Conservation (phyloP, 2,888 invertebrate genomes). For the Dilophus febrilis region DNA sequence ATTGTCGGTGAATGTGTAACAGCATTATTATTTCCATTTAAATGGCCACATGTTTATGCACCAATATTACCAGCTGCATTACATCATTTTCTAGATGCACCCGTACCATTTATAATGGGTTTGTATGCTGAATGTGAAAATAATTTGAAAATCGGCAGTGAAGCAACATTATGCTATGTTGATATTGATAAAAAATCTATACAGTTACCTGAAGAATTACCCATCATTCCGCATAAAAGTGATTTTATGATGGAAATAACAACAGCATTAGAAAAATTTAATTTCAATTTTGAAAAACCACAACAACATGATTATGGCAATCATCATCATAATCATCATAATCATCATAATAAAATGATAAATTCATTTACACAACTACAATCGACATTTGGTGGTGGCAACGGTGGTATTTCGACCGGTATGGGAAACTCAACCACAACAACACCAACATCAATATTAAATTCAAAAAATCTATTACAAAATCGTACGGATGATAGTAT, state of each 20-base stretch:
- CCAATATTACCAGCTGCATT: constrained; percentile 91
- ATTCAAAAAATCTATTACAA: constrained; percentile 2
- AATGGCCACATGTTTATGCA: constrained; percentile 98
- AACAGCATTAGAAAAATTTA: constrained; percentile 53
- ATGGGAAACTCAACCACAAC: too few species aligned
- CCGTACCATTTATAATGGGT: constrained; percentile 99
- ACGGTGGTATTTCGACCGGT: too few species aligned
- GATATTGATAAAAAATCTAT: constrained; percentile 88
- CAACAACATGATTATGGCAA: constrained; percentile 18
- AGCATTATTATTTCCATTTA: constrained; percentile 79
- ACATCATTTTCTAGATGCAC: constrained; percentile 95
- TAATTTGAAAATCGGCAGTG: constrained; percentile 48
- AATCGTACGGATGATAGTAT: constrained; percentile 38
- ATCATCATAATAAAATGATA: constrained; percentile 10
- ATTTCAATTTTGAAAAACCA: constrained; percentile 32
- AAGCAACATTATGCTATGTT: constrained; percentile 86
- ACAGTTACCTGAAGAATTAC: constrained; percentile 89
- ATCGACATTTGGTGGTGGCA: too few species aligned
- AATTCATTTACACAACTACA: neutral
- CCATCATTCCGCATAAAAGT: constrained; percentile 76
- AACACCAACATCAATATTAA: constrained; percentile 7
- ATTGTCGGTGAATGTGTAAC: constrained; percentile 89
- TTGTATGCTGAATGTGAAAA: constrained; percentile 43
- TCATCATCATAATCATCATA: too few species aligned
- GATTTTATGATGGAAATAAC: constrained; percentile 76